These are phyloP conservation scores for Talpa occidentalis DNA, from an alignment of 2,113 vertebrate species.

Conservation along the genomic window DNA sequence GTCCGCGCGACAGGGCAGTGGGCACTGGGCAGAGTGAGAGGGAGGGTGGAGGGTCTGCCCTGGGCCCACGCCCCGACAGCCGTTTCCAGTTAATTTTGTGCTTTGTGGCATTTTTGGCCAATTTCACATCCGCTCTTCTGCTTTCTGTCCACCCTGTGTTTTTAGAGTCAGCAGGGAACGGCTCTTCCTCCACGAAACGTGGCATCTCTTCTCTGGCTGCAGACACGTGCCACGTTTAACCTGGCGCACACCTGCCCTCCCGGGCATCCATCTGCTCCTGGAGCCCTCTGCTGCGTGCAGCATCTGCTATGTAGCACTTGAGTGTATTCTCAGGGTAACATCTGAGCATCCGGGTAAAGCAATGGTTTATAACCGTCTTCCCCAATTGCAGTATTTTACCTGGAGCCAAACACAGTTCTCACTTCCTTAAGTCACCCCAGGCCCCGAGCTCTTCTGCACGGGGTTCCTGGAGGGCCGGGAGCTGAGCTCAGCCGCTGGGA, in stretches of 20 bases:
- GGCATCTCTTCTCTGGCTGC: too few species aligned
- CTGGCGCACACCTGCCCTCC: too few species aligned
- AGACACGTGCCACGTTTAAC: too few species aligned
- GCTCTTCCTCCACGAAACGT: not conserved
- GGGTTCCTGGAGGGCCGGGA: too few species aligned
- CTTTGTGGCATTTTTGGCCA: not conserved
- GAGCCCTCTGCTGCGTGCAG: too few species aligned
- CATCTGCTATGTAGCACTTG: not conserved
- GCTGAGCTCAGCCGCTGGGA: too few species aligned
- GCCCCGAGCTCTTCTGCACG: too few species aligned
- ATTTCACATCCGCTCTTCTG: not conserved
- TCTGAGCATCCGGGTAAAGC: not conserved
- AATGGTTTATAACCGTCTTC: not conserved
- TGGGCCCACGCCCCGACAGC: too few species aligned
- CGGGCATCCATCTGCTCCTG: too few species aligned
- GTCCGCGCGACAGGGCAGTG: too few species aligned
- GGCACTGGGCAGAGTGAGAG: too few species aligned
- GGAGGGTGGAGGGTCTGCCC: too few species aligned
- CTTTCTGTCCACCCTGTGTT: not conserved
- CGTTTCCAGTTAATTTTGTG: not conserved
- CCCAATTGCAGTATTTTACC: not conserved
- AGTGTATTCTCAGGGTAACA: not conserved
- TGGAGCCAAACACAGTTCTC: not conserved
- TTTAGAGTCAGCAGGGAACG: not conserved
- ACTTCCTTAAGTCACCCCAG: not conserved